Percentiles rank a stretch among this genome's conserved stretches.
Conservation (phyloP, 2,113 vertebrate genomes). For the Oncorhynchus kisutch region DNA sequence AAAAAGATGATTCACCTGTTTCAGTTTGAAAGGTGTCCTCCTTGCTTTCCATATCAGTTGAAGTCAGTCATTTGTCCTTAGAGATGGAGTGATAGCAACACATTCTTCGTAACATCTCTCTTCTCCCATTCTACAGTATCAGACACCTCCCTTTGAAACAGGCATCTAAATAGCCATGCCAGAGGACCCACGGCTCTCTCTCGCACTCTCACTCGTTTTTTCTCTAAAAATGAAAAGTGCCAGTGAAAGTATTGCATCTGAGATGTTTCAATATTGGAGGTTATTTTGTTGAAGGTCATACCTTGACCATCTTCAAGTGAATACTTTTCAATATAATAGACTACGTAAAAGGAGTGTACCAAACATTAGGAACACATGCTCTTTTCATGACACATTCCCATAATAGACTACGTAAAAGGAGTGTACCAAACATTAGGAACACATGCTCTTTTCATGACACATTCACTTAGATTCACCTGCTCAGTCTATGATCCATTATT, state of each 20-base stretch:
- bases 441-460: no score
- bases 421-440: no score
- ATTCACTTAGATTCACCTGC: no score
- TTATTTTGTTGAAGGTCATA: neutral
- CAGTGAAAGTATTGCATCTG: neutral
- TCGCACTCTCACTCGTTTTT: slow-evolving; percentile 1
- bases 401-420: no score
- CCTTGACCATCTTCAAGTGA: no score
- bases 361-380: no score
- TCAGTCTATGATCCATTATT: no score
- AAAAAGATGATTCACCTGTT: slow-evolving; percentile 59
- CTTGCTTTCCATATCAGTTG: slow-evolving; percentile 37
- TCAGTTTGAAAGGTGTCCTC: slow-evolving; percentile 16
- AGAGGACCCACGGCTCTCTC: slow-evolving; percentile 30
- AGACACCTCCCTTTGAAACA: neutral
- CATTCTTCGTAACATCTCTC: slow-evolving; percentile 11
- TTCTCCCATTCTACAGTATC: slow-evolving; percentile 5
- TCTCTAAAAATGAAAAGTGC: neutral
- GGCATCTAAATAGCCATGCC: slow-evolving; percentile 11
- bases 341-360: no score
- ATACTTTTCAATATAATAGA: no score
- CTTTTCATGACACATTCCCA: no score
- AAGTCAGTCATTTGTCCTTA: slow-evolving; percentile 4
- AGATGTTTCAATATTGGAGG: neutral
- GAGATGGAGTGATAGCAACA: slow-evolving; percentile 1